These are phyloP conservation scores for Ciona savignyi DNA, from an alignment of 23 tunicate species.

Conservation along the genomic window DNA sequence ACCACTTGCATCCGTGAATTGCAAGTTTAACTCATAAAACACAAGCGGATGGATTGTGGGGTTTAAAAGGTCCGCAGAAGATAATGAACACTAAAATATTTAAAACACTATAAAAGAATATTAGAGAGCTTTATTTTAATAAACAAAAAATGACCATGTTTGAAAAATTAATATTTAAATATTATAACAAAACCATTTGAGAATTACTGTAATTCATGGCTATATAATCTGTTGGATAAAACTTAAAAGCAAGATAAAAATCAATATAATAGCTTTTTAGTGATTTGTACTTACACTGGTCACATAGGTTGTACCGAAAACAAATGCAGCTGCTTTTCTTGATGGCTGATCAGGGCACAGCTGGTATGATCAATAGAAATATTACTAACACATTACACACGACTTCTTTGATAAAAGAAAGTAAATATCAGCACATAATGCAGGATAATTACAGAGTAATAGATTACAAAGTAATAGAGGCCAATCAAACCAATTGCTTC, in stretches of 20 bases:
- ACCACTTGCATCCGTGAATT: slow-evolving; percentile 12
- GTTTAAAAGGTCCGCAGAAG: not conserved
- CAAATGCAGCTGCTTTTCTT: slow-evolving; percentile 35
- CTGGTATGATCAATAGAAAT: slow-evolving; percentile 21
- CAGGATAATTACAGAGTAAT: no score
- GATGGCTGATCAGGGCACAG: slow-evolving; percentile 29
- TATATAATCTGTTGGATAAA: not conserved
- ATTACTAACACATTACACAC: not conserved
- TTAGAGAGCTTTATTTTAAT: not conserved
- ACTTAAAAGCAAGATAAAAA: not conserved
- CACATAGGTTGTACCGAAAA: slow-evolving; percentile 44
- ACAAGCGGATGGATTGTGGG: slow-evolving; percentile 14
- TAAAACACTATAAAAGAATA: not conserved
- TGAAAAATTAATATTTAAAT: no score
- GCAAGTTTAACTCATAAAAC: slow-evolving; percentile 45
- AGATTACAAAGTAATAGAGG: no score
- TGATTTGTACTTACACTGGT: slow-evolving; percentile 20
- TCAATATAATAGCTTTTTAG: no score
- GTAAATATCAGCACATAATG: not conserved
- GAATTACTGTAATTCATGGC: no score
- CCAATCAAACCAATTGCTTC: no score
- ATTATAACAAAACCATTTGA: no score
- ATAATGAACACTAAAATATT: slow-evolving; percentile 13
- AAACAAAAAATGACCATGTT: no score
- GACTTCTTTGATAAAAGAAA: not conserved